Conservation (phyloP, 2,888 invertebrate species). For the Tricholauxania praeusta region DNA sequence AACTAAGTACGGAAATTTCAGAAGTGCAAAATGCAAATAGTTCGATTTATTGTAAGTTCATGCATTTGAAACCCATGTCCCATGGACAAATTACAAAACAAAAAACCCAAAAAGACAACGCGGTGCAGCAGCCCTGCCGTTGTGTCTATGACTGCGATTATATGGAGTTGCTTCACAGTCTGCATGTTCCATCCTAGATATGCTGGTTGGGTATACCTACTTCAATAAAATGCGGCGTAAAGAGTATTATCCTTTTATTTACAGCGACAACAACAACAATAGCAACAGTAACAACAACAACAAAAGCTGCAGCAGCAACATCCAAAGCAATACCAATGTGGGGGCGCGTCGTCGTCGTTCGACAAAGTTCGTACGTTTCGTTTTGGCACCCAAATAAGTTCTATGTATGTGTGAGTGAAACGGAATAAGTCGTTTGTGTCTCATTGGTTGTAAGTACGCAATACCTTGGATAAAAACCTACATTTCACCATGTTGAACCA, state of each 20-base stretch:
- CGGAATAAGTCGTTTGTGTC: slow-evolving; percentile 11
- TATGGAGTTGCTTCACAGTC: not conserved
- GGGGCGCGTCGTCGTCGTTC: slow-evolving; percentile 6
- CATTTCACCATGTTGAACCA: no score
- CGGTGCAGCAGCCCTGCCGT: no score
- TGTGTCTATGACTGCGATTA: no score
- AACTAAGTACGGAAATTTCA: no score
- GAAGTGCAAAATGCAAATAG: no score
- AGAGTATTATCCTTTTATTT: slow-evolving; percentile 15
- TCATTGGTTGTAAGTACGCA: slow-evolving; percentile 14
- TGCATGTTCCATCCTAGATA: not conserved
- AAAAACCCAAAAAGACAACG: no score
- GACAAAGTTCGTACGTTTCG: no score
- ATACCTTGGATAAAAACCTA: not conserved
- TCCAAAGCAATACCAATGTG: not conserved
- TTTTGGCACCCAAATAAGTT: not conserved
- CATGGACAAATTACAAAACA: no score
- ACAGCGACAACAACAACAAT: not conserved
- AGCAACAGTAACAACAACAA: not conserved
- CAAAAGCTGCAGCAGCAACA: not conserved
- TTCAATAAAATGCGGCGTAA: slow-evolving; percentile 5
- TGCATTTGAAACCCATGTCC: no score
- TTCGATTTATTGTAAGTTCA: no score
- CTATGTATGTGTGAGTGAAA: slow-evolving; percentile 6
- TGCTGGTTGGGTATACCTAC: not conserved